Percentiles rank a stretch among this genome's conserved stretches.
phyloP scores from a whole-genome alignment of 2,888 invertebrate genomes.

The Synanthedon vespiformis region DNA sequence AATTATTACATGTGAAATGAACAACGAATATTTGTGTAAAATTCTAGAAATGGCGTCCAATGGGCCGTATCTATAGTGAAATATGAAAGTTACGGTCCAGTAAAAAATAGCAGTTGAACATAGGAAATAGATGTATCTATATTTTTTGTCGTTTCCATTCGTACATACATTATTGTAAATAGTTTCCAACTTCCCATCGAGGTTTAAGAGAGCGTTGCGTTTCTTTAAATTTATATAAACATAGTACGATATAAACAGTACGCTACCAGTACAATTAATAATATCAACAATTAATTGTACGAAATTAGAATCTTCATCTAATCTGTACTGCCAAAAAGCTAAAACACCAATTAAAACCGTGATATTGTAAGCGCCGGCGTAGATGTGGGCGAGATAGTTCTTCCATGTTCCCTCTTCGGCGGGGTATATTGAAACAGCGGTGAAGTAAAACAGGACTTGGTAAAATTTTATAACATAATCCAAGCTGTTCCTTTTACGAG shows the following conservation, averaged over 20 bases:
- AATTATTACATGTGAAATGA: background rate
- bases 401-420: background rate
- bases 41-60: background rate
- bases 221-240: background rate
- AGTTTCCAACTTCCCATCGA: background rate
- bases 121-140: background rate
- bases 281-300: background rate
- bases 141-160: background rate
- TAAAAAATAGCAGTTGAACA: background rate
- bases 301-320: background rate
- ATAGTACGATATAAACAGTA: background rate
- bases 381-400: background rate
- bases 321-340: background rate
- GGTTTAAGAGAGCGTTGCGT: background rate
- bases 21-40: background rate
- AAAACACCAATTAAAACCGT: background rate
- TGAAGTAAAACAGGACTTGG: background rate
- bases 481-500: background rate
- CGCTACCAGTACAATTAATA: background rate
- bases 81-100: background rate
- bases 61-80: background rate
- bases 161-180: background rate
- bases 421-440: background rate
- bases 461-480: background rate
- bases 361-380: background rate